Base-by-base conservation (phyloP, 1,140 invertebrate species). In the Nasonia vitripennis region DNA sequence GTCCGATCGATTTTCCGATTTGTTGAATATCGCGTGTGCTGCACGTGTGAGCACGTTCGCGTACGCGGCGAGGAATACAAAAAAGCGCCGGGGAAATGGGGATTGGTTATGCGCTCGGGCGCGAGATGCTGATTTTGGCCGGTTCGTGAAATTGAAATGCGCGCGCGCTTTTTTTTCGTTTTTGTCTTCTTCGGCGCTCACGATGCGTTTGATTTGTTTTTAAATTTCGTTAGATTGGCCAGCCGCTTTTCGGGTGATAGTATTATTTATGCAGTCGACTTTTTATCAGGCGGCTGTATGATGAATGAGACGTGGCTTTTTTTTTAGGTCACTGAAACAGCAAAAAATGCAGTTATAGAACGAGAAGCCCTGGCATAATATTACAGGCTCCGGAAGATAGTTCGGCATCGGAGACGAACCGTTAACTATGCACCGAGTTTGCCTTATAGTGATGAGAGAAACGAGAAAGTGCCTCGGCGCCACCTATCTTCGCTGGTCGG, bases 1-100 rank as follows among this genome's bases (percentile, higher is more conserved):
- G 27, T 12, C 34, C 12, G 68, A 71, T 78, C 48, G 62, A 84
- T 84, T 84, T 78, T 71, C 45, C 77, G 45, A 78, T 78, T 84
- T 78, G 62, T 84, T 48, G 75, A 78, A 70, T 78, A 31, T 70
- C 37, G 82, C 11, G 62, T 23, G 68, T 34, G 23, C 68, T 31
- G 68, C 68, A 31, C 27, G 31, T 71, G 68, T 31, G 31, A 71
- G 41, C 73, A 83, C 51, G 73, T 77, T 75, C n/a, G 14, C 81
- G 27, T 27, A 31, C 27, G 6, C n/a, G 17, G 3, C n/a, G 55
- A n/a, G 51, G 81, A 83, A 62, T 77, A 77, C 45, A 83, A 77
- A 77, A 77, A 83, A 67, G 41, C 71, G 23, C 23, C 67, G 51
- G 73, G 48, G 55, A 82, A 55, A 74, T 74, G 12, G 71, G 17